Conservation (phyloP, 2,888 invertebrate species). For the Andrena haemorrhoa region DNA sequence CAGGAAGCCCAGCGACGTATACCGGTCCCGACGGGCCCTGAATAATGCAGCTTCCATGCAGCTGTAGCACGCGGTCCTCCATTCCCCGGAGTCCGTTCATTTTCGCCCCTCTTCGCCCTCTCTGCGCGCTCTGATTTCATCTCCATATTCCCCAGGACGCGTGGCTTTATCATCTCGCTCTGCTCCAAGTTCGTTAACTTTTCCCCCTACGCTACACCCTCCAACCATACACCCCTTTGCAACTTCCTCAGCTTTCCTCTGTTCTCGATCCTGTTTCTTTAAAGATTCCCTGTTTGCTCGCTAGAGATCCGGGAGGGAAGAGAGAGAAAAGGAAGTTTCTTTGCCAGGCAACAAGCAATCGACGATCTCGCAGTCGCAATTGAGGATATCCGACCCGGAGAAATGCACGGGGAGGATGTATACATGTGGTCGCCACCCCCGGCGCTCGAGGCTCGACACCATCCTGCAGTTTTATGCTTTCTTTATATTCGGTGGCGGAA, state of each 20-base stretch:
- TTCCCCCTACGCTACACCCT: too few relatives aligned
- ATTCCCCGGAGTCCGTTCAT: constrained; percentile 3
- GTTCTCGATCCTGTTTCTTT: too few relatives aligned
- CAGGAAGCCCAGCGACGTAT: background rate
- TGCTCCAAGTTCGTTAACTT: constrained; percentile 3
- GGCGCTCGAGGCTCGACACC: constrained; percentile 33
- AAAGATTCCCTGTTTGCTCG: too few relatives aligned
- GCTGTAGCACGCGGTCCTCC: background rate
- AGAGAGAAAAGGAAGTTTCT: too few relatives aligned
- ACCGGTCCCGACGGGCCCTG: constrained; percentile 46
- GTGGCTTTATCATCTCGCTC: background rate
- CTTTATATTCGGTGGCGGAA: constrained; percentile 33
- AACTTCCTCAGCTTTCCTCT: too few relatives aligned
- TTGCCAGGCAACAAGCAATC: too few relatives aligned
- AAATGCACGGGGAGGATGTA: constrained; percentile 7
- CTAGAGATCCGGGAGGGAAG: too few relatives aligned
- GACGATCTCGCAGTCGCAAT: too few relatives aligned
- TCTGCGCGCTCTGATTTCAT: background rate
- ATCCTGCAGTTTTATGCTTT: constrained; percentile 27
- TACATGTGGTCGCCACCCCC: constrained; percentile 26
- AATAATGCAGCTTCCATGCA: constrained; percentile 74
- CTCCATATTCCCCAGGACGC: background rate
- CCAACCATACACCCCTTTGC: too few relatives aligned
- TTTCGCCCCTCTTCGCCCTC: constrained; percentile 22
- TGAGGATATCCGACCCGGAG: too few relatives aligned